Base-by-base conservation (phyloP, 2,888 invertebrate genomes). In the Perithous albicinctus region DNA sequence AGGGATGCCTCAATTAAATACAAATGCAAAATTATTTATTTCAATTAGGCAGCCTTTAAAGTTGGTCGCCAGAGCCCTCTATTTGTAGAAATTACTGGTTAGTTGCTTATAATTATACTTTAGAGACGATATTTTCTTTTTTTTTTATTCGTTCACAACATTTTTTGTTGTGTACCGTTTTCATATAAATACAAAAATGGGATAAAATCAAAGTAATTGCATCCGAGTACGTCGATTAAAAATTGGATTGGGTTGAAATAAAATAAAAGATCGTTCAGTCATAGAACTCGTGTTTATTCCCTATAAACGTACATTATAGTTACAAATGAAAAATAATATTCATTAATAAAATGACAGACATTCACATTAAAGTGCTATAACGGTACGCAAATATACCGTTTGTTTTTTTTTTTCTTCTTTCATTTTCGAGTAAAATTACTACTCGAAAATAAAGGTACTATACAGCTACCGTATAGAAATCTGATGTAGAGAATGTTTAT, bases 231-330 rank as follows among this genome's bases (percentile, higher is more conserved):
- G 29, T 29, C 29, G 29, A 29, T 29, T 4, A 6, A 15, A 5
- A 5, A n/a, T n/a, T 15, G 48, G 32, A 67, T n/a, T 29, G 18
- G 48, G 20, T 35, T 32, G 7, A 15, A 29, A 29, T 18, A 29
- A 20, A 32, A 32, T 32, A n/a, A 32, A 12, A 51, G 5, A n/a
- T n/a, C n/a, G 12, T 15, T n/a, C 15, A 23, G 15, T 38, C 18
- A 51, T n/a, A 56, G 32, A 46, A 18, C 15, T 8, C 32, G 26
- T 74, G 26, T 79, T 79, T 79, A 79, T 79, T 79, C 32, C 43
- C 74, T 79, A 74, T 48, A 54, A 74, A 79, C 51, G 79, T 54
- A 70, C 56, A 48, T 51, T 38, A 38, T 67, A 69, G 32, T 56
- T 79, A 74, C 66, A 56, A 54, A 64, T 41, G 46, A 69, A 74